Evolutionary conservation across 2,888 invertebrate species (phyloP).

Genomic region (Carcina quercana): DNA sequence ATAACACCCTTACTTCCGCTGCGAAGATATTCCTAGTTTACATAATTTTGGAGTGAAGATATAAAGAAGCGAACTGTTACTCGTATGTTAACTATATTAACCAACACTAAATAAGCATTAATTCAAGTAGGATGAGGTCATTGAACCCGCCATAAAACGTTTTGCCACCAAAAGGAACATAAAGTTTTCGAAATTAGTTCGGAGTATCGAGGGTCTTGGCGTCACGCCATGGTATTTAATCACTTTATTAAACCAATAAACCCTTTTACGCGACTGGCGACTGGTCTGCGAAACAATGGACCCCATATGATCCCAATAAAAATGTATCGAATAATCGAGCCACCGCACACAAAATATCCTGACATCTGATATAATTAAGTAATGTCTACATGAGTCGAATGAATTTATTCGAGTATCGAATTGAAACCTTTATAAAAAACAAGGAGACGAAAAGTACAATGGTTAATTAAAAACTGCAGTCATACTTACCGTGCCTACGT

Average conservation of each 20-base stretch:
- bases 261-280: constrained; percentile 30
- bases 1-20: no score
- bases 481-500: constrained; percentile 22
- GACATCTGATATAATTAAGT: constrained; percentile 43
- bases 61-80: no score
- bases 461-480: constrained; percentile 45
- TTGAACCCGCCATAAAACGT: constrained; percentile 26
- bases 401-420: constrained; percentile 28
- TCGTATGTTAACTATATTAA: no score
- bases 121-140: constrained; percentile 10
- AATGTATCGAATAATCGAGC: constrained; percentile 46
- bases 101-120: no score
- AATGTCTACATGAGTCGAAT: constrained; percentile 39
- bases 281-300: constrained; percentile 46
- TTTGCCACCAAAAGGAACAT: constrained; percentile 19
- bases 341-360: constrained; percentile 40
- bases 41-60: no score
- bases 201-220: constrained; percentile 34
- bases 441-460: constrained; percentile 38
- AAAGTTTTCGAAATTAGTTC: constrained; percentile 54
- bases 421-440: constrained; percentile 20
- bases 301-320: constrained; percentile 50
- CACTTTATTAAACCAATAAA: constrained; percentile 61
- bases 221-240: constrained; percentile 56
- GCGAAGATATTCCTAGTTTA: no score